Evolutionary conservation across 2,888 invertebrate genomes (phyloP).

Genomic region (Diarsia mendica): DNA sequence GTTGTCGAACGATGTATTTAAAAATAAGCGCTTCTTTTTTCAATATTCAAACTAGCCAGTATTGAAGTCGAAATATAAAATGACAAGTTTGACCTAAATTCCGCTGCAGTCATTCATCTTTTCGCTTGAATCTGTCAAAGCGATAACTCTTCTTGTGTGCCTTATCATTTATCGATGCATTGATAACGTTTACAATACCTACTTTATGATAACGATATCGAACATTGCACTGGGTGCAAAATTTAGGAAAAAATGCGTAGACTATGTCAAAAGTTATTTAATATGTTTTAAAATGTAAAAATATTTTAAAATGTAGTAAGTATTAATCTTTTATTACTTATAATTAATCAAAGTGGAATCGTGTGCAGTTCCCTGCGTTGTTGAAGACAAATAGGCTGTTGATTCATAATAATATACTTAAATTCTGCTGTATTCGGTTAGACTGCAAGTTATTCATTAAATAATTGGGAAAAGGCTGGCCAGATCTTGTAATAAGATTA

Average conservation of each 20-base stretch:
- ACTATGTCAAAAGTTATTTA: not conserved
- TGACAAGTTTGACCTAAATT: slow-evolving; percentile 49
- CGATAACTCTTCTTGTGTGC: slow-evolving; percentile 40
- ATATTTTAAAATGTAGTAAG: not conserved
- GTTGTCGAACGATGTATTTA: slow-evolving; percentile 3
- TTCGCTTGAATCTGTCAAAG: slow-evolving; percentile 42
- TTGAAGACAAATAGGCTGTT: not conserved
- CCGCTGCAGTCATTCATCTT: slow-evolving; percentile 57
- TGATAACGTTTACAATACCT: slow-evolving; percentile 54
- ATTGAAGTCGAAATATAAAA: slow-evolving; percentile 14
- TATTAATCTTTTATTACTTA: not conserved
- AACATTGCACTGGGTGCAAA: slow-evolving; percentile 27
- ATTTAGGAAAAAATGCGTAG: not conserved
- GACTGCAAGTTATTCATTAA: not conserved
- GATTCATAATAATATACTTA: not conserved
- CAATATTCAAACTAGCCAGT: not conserved
- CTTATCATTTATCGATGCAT: slow-evolving; percentile 58
- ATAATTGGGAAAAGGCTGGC: not conserved
- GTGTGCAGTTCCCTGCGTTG: not conserved
- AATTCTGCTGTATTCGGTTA: not conserved
- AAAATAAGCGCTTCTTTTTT: slow-evolving; percentile 12
- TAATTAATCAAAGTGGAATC: not conserved
- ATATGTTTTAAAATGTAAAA: not conserved
- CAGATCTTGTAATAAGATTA: not conserved
- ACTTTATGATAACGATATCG: slow-evolving; percentile 39